phyloP scores from a whole-genome alignment of 1,140 invertebrate genomes.

The Rhopalosiphum padi region DNA sequence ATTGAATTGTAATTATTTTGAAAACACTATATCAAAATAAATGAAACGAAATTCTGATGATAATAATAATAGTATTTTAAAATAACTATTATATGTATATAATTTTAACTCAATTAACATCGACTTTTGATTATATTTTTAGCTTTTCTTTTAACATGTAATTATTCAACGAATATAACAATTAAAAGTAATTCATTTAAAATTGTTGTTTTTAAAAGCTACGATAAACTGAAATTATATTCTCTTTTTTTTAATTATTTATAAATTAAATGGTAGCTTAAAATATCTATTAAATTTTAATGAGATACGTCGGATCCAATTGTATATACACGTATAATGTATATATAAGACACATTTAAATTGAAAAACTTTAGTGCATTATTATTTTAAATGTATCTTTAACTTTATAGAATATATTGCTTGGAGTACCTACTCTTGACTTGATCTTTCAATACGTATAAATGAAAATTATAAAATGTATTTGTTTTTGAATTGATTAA shows the following conservation, averaged over 20 bases:
- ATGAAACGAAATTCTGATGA: not conserved
- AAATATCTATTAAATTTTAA: constrained; percentile 14
- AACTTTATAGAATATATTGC: not conserved
- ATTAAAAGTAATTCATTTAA: not conserved
- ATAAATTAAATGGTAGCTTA: not conserved
- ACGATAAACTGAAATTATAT: not conserved
- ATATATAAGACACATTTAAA: not conserved
- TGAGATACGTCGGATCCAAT: not conserved
- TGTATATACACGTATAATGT: not conserved
- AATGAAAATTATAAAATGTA: not conserved
- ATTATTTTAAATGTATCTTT: not conserved
- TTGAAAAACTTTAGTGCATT: not conserved
- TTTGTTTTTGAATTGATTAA: not conserved
- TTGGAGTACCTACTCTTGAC: not conserved
- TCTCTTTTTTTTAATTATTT: not conserved
- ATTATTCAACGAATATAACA: not conserved
- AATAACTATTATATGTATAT: not conserved
- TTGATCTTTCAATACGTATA: not conserved
- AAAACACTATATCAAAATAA: not conserved
- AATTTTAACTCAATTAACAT: not conserved
- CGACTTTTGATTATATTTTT: not conserved
- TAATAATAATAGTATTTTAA: not conserved
- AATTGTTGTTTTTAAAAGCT: not conserved
- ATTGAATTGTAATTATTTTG: not conserved
- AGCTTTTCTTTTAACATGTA: not conserved